Percentiles rank a stretch among this genome's conserved stretches.
Evolutionary conservation across 64 coral and sea anemone species (phyloP).

Genomic region (Actinia tenebrosa): DNA sequence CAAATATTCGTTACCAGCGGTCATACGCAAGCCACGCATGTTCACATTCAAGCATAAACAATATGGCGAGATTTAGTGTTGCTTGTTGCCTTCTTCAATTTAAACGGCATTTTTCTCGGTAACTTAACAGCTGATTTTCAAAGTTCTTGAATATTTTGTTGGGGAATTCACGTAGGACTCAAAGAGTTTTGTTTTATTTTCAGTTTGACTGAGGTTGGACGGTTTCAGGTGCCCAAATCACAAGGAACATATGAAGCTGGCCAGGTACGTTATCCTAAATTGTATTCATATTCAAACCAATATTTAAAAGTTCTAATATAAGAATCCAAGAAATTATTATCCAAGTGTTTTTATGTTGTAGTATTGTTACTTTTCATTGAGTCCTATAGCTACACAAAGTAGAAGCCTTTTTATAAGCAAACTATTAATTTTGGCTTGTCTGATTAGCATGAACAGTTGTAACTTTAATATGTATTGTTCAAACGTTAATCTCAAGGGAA

Average conservation of each 20-base stretch:
- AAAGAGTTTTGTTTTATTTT: neutral
- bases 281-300: neutral
- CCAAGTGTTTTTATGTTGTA: too few relatives aligned
- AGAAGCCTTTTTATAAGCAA: too few relatives aligned
- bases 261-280: slow-evolving; percentile 48
- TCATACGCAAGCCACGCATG: neutral
- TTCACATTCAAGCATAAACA: neutral
- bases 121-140: neutral
- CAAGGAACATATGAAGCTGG: slow-evolving; percentile 94
- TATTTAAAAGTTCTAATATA: too few relatives aligned
- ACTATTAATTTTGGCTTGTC: too few relatives aligned
- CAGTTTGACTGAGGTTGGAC: slow-evolving; percentile 90
- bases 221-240: slow-evolving; percentile 88
- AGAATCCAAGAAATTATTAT: too few relatives aligned
- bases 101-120: slow-evolving; percentile 42
- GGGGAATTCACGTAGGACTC: neutral
- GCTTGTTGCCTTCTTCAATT: slow-evolving; percentile 24
- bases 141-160: neutral
- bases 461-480: too few relatives aligned
- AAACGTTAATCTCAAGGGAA: too few relatives aligned
- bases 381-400: too few relatives aligned
- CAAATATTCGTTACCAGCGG: neutral
- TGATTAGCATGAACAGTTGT: too few relatives aligned
- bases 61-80: slow-evolving; percentile 44
- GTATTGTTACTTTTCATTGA: too few relatives aligned